A percentile compares a stretch with the other conserved stretches of the same genome.
Evolutionary conservation across 2,888 invertebrate species (phyloP).

Genomic region (Ichneumoninae sp.): DNA sequence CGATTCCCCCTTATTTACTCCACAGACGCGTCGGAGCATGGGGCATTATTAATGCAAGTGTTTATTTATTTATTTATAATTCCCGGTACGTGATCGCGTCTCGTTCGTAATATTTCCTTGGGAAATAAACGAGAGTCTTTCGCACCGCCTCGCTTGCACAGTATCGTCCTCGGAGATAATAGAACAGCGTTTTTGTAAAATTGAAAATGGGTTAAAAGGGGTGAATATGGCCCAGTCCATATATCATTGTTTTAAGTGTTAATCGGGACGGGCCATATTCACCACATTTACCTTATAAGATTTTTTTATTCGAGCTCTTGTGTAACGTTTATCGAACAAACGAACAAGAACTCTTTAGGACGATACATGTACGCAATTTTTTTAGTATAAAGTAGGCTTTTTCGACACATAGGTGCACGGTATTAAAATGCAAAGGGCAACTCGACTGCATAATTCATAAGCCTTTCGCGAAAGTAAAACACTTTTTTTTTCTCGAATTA

Average conservation of each 20-base stretch:
- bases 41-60: not conserved
- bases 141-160: not conserved
- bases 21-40: not conserved
- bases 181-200: not conserved
- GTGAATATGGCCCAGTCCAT: not conserved
- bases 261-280: not conserved
- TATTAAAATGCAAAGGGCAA: conserved; percentile 12
- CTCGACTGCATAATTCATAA: conserved; percentile 15
- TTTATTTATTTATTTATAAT: not conserved
- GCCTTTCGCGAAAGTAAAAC: not conserved
- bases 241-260: not conserved
- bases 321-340: conserved; percentile 36
- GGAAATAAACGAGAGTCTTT: conserved; percentile 69
- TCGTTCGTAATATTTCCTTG: conserved; percentile 63
- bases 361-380: conserved; percentile 8
- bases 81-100: conserved; percentile 21
- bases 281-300: not conserved
- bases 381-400: not conserved
- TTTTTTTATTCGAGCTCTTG: conserved; percentile 23
- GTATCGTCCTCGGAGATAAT: conserved; percentile 20
- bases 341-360: conserved; percentile 37
- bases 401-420: conserved; percentile 9
- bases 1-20: not conserved
- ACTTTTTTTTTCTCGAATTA: not conserved
- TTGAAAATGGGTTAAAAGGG: not conserved